Base-by-base conservation (phyloP, 2,797 vertebrate genomes). In the Rhinophrynus dorsalis region DNA sequence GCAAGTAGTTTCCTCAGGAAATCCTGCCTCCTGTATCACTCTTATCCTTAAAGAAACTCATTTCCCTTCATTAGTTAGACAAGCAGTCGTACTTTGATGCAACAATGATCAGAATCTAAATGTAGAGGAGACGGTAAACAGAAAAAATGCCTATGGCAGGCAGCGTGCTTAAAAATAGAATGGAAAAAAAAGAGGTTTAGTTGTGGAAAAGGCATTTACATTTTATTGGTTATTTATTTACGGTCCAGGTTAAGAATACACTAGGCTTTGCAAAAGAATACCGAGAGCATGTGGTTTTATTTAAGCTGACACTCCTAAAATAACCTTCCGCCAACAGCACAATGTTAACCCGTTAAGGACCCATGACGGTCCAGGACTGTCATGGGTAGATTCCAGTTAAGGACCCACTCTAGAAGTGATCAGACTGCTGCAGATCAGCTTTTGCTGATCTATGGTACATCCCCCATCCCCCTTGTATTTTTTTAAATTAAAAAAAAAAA, bases 1-100 rank as follows among this genome's bases (percentile, higher is more conserved):
- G 58, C 29, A 80, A 82, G 79, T 47, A 51, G 75, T 85, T 83
- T 85, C 83, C 82, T 79, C 81, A 83, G 86, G 86, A 88, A 85
- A 84, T 86, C 83, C 83, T 85, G 81, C 60, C 71, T 74, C 61
- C 48, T 58, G 69, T 63, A 78, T 76, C 18, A 67, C 76, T 75
- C 80, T 82, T 85, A 83, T 84, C 84, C 84, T 78, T 76, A 65
- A 44, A 76, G 74, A 79, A 77, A 85, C 54, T 75, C 0, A 12
- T 68, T 85, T 88, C 84, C 86, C 79, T 70, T 75, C 18, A 65
- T 67, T 70, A 62, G 58, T 67, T 51, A 56, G 55, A 73, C 32
- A 71, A 60, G 6, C 54, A 55, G 76, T 75, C 73, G 17, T 48
- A 76, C 23, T 33, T 51, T 77, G 55, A 4, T 55, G 67, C 73